phyloP scores from a whole-genome alignment of 2,888 invertebrate genomes.

The Luffia ferchaultella region DNA sequence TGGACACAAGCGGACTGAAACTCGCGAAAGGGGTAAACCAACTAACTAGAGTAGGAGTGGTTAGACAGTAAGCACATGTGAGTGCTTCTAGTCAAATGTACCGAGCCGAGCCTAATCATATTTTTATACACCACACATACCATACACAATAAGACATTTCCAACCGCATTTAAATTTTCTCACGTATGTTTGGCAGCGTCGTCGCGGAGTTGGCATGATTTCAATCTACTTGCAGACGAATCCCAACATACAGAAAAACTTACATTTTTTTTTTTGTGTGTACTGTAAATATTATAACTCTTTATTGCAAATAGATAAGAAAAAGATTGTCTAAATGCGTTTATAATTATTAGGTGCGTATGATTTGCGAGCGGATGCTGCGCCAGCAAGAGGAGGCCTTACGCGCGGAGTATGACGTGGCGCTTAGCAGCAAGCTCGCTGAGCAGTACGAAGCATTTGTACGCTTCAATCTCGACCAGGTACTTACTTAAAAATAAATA shows the following conservation, averaged over 20 bases:
- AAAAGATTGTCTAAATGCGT: too few relatives aligned
- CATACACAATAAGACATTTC: not conserved
- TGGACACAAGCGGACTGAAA: too few relatives aligned
- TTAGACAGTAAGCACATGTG: too few relatives aligned
- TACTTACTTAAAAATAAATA: conserved; percentile 43
- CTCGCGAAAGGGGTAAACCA: too few relatives aligned
- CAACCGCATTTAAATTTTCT: not conserved
- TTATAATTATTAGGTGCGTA: conserved; percentile 76
- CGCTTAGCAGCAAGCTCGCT: conserved; percentile 90
- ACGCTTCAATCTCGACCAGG: conserved; percentile 97
- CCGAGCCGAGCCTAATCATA: too few relatives aligned
- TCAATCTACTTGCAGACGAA: not conserved
- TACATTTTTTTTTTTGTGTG: not conserved
- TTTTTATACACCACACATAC: not conserved
- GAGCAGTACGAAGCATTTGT: conserved; percentile 99
- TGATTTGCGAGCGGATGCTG: conserved; percentile 97
- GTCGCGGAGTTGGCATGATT: not conserved
- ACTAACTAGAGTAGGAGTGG: too few relatives aligned
- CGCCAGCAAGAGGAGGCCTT: conserved; percentile 95
- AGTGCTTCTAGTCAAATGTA: too few relatives aligned
- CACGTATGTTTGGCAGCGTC: not conserved
- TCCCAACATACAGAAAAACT: too few relatives aligned
- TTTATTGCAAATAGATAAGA: too few relatives aligned
- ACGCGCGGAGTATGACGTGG: conserved; percentile 93
- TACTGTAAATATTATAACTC: not conserved